Conservation (phyloP, 2,797 vertebrate species). For the Lagorchestes hirsutus region DNA sequence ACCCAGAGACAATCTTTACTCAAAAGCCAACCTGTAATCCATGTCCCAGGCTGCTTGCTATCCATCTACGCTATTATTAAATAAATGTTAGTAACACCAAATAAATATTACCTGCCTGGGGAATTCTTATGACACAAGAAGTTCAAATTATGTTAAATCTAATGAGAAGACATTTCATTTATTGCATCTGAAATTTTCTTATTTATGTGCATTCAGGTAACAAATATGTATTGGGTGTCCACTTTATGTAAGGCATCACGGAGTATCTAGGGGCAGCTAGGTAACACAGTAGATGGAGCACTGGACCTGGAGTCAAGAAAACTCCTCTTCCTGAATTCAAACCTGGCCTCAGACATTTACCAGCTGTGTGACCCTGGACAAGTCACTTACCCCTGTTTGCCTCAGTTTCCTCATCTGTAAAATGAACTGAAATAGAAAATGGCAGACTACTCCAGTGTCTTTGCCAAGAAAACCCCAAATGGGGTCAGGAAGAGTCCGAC, state of each 20-base stretch:
- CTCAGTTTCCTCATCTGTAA: neutral
- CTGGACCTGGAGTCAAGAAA: neutral
- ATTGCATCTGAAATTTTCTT: neutral
- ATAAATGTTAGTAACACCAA: neutral
- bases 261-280: neutral
- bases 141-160: neutral
- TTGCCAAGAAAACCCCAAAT: neutral
- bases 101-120: neutral
- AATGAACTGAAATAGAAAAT: neutral
- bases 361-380: neutral
- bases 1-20: neutral
- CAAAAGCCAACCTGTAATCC: neutral
- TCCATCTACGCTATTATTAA: neutral
- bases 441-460: neutral
- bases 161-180: neutral
- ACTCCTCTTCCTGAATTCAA: neutral
- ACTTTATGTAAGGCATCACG: neutral
- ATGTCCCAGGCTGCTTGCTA: neutral
- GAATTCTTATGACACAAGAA: neutral
- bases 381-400: neutral
- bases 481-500: neutral
- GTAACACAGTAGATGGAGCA: neutral
- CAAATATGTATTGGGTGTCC: neutral
- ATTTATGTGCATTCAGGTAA: conserved; percentile 18
- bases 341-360: neutral